A percentile compares a stretch with the other conserved stretches of the same genome.
Evolutionary conservation across 2,888 invertebrate species (phyloP).

Genomic region (Orthosia gracilis): DNA sequence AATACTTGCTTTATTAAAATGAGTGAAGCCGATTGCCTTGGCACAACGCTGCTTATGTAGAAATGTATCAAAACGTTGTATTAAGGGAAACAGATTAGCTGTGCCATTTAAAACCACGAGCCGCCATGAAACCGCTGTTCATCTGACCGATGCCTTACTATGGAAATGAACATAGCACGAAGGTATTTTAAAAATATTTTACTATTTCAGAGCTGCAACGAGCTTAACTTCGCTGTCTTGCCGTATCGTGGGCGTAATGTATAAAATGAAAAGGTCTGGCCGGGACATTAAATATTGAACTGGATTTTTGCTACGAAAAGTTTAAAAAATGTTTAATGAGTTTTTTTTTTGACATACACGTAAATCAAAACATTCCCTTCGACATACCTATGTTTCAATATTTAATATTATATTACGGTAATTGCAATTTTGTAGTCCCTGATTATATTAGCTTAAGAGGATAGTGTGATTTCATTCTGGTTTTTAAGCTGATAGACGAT

Average conservation of each 20-base stretch:
- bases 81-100: not conserved
- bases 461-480: not conserved
- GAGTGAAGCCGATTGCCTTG: too few relatives aligned
- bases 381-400: too few relatives aligned
- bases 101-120: not conserved
- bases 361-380: not conserved
- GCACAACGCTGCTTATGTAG: not conserved
- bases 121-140: not conserved
- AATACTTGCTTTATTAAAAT: not conserved
- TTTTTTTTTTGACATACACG: not conserved
- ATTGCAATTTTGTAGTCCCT: constrained; percentile 26
- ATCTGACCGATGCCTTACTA: constrained; percentile 32
- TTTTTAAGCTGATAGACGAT: not conserved
- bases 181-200: constrained; percentile 75
- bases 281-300: constrained; percentile 66
- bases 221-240: constrained; percentile 75
- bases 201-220: constrained; percentile 72
- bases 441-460: not conserved
- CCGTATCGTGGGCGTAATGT: constrained; percentile 76
- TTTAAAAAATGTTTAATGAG: not conserved
- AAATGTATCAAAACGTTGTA: not conserved
- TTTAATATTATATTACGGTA: too few relatives aligned
- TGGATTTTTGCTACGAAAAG: constrained; percentile 22
- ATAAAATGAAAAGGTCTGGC: constrained; percentile 73
- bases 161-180: constrained; percentile 74